Evolutionary conservation across 2,113 vertebrate species (phyloP), one percentile per base, ranked within the genome.

Genomic region (Leptodactylus fuscus): DNA sequence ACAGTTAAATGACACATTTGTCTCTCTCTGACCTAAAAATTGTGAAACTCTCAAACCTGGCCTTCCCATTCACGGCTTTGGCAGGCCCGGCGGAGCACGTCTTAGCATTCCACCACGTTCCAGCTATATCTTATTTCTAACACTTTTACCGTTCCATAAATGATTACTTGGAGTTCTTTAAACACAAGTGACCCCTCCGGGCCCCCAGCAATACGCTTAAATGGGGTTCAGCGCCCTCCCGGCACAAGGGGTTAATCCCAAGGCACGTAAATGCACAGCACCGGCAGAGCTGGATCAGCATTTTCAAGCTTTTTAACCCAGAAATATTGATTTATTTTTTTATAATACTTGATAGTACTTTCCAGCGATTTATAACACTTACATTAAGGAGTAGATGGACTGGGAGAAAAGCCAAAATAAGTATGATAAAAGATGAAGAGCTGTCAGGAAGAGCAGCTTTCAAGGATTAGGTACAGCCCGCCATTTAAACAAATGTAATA

Each of bases 261-360:
- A 83, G 29, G 82, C 70, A 62, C 70, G 51, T 75, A 83, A 83
- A 62, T 60, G 38, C 70, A 20, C 74, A 62, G 48, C n/a, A 88
- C 91, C 91, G 90, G 87, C 69, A 51, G 22, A 88, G 88, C 90
- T 92, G 88, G 90, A 91, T 94, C 93, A 95, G 93, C 92, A 91
- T 91, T 94, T 94, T 90, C 87, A 89, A 91, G 88, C 90, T 91
- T 94, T 94, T 94, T 90, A 92, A 94, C 92, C 90, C 92, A 93
- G 92, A 92, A 94, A 91, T 93, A 94, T 93, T 94, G 93, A 94
- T 93, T 93, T 91, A 89, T 94, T 90, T 92, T 93, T 92, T 93
- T 93, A 94, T 93, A 92, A 94, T 92, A 90, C 90, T 92, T 92
- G 92, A 93, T 91, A 90, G 89, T 89, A 92, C 91, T 92, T 93